Evolutionary conservation across 1,140 invertebrate species (phyloP), one percentile per base, ranked within the genome.

Genomic region (Geopemphigus sp.): DNA sequence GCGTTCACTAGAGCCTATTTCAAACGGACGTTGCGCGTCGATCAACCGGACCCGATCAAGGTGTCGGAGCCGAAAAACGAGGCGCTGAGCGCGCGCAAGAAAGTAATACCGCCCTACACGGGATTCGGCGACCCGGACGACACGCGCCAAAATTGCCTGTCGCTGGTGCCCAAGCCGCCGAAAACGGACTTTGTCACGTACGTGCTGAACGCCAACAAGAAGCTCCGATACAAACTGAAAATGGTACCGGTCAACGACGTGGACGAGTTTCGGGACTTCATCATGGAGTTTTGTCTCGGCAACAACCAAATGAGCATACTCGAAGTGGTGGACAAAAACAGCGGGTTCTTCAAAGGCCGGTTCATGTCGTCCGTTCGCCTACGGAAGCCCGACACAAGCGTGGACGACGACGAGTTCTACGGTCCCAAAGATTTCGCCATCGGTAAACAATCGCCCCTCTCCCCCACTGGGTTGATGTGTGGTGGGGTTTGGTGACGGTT

Each of bases 1-100:
- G 83, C 87, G 14, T 94, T 92, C 83, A 95, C 94, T 0, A 89
- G 93, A 83, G 90, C 89, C 80, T 95, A 93, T 84, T 95, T 90
- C 63, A 70, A 66, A 32, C 76, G 82, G 8, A 63, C 74, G 19
- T 82, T 83, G 12, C 80, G 82, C 53, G 83, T 84, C 15, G 80
- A 83, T 50, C 84, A 84, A 82, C 81, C 82, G 12, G 64, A 73
- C 39, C 66, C 82, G 10, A 74, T 82, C 10, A 54, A 80, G 39
- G n/a, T 45, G 3, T 39, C 32, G 3, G 32, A 8, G 32, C 8
- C 32, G 32, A 8, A 8, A 3, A 8, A 39, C 32, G 3, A 39
- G 3, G 8, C 8, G 3, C 32, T 8, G 32, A 39, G 32, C 3
- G 32, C 32, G 32, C 32, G 32, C 32, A 39, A 8, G 8, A 39